Percentiles rank a stretch among this genome's conserved stretches.
phyloP scores from a whole-genome alignment of 2,888 invertebrate species.

The Agelastica alni region DNA sequence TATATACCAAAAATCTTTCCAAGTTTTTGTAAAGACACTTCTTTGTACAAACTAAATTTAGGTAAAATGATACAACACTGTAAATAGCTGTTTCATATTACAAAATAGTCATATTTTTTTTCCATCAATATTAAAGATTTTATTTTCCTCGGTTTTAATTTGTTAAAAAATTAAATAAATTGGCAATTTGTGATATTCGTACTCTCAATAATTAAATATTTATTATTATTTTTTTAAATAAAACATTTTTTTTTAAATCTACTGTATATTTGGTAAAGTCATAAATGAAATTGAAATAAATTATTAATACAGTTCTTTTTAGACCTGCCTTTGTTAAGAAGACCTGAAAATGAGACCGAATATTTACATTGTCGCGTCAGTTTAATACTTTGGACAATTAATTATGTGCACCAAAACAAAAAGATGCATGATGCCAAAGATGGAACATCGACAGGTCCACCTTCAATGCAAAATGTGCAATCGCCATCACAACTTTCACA shows the following conservation, averaged over 20 bases:
- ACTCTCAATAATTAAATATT: no score
- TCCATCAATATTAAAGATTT: not conserved
- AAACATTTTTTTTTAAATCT: no score
- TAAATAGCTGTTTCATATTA: not conserved
- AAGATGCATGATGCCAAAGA: slow-evolving; percentile 56
- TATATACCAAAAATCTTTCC: slow-evolving; percentile 92
- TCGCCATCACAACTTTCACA: slow-evolving; percentile 44
- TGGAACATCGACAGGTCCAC: slow-evolving; percentile 32
- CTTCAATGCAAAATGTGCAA: slow-evolving; percentile 26
- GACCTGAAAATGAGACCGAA: slow-evolving; percentile 71
- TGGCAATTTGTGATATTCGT: no score
- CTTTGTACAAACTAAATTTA: slow-evolving; percentile 81
- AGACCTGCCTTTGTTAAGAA: slow-evolving; percentile 77
- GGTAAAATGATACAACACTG: no score
- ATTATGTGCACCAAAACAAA: slow-evolving; percentile 77
- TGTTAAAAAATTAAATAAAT: no score
- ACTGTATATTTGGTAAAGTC: no score
- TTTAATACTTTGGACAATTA: slow-evolving; percentile 88
- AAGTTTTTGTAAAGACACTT: slow-evolving; percentile 77
- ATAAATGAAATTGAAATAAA: no score
- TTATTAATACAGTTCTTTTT: no score
- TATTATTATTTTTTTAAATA: no score
- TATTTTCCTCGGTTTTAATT: no score
- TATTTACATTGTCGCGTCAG: slow-evolving; percentile 77
- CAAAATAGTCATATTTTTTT: not conserved